phyloP scores from a whole-genome alignment of 2,797 vertebrate species.

The Botia kubotai region DNA sequence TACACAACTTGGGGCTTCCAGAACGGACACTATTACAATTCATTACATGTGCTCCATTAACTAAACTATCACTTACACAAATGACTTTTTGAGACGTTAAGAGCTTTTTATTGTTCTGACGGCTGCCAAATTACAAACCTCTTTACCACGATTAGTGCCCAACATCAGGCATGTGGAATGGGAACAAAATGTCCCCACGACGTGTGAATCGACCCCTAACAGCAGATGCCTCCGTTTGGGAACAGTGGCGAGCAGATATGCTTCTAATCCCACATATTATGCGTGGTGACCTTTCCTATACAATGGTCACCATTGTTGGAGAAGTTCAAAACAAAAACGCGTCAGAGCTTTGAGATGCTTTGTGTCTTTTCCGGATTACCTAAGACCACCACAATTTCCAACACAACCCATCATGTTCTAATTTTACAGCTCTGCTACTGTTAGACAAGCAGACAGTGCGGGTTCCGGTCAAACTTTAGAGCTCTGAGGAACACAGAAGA shows the following conservation, averaged over 20 bases:
- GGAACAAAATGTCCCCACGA: constrained; percentile 23
- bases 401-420: background rate
- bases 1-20: background rate
- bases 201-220: constrained; percentile 60
- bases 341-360: constrained; percentile 1
- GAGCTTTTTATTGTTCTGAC: background rate
- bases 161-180: background rate
- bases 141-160: no score
- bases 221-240: constrained; percentile 55
- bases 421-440: background rate
- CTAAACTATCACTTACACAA: constrained; percentile 23
- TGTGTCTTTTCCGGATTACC: background rate
- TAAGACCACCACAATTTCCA: background rate
- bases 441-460: constrained; percentile 8
- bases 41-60: constrained; percentile 22
- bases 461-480: constrained; percentile 5
- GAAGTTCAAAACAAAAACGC: constrained; percentile 44
- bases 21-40: background rate
- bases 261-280: constrained; percentile 70
- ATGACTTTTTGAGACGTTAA: constrained; percentile 7
- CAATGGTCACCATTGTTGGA: constrained; percentile 71
- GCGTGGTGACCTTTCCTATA: constrained; percentile 63
- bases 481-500: constrained; percentile 32
- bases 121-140: constrained; percentile 14
- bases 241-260: constrained; percentile 56